Base-by-base conservation (phyloP, 2,888 invertebrate species). In the Synanthedon formicaeformis region DNA sequence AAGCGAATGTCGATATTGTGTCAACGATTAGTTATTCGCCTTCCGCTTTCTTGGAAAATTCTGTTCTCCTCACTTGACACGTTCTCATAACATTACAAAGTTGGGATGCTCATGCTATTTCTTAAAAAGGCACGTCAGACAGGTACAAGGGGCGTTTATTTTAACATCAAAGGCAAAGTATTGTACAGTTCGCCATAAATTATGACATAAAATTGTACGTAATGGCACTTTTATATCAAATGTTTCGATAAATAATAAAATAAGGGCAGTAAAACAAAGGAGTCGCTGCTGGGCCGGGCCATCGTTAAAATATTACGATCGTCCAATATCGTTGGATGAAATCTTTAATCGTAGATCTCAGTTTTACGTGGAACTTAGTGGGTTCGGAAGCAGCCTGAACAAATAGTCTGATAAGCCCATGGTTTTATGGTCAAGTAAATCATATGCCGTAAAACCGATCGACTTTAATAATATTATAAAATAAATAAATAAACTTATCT, bases 251-350 rank as follows among this genome's bases (percentile, higher is more conserved):
- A 81, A 83, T 81, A 82, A 81, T 81, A 83, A 83, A 83, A 81
- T 76, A 72, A 72, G 67, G 69, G 73, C 73, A 81, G 75, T 81
- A 81, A 83, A 84, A 81, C 76, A 81, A 77, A 77, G 78, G 73
- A 81, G 73, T 71, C 62, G 70, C 65, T 69, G 64, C 68, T 65
- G 72, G 78, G 72, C 71, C 63, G 71, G 71, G 69, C 66, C 64
- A 68, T 80, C 81, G 83, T 83, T 85, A 85, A 85, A 84, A 78
- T 85, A 83, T 86, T 84, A 86, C 83, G 85, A 81, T 70, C 78
- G 78, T 67, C 78, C 81, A 71, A 83, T 83, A 85, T 83, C 82
- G 71, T 60, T 65, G 78, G 77, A 81, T 75, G 75, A 80, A 78
- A 85, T 84, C 83, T 82, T 83, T 82, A 82, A 83, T 83, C 83